Base-by-base conservation (phyloP, 2,888 invertebrate genomes). In the Phaonia tiefii region DNA sequence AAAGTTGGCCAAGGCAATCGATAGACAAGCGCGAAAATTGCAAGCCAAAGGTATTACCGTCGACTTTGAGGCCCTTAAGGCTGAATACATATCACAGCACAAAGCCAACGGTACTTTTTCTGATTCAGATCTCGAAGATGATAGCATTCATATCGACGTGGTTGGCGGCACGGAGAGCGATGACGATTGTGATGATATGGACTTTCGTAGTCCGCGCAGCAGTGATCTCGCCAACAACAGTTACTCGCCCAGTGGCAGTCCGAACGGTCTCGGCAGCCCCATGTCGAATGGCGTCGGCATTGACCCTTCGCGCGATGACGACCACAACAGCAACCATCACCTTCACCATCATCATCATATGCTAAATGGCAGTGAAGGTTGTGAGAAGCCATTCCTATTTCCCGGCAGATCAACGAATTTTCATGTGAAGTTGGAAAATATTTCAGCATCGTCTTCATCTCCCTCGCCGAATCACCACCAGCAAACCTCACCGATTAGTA, bases 21-120 rank as follows among this genome's bases (percentile, higher is more conserved):
- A 98, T 89, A 93, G 97, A 73, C 97, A 97, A 91, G 98, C 98
- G 86, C 93, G 97, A 85, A 98, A 98, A 89, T 93, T 98, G 79
- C 94, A 97, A 75, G 96, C 96, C 66, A 97, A 97, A 91, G 97
- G 97, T 85, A 96, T 97, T 87, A 94, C 96, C 17, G 97, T 97
- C 22, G 97, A 97, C 90, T 91, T 97, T 82, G 96, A 96, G 86
- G 95, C 97, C 2, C 91, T 97, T 67, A 95, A 96, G 86, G 92
- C 95, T 60, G 97, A 97, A 89, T 97, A 97, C 92, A 93, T 97
- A 86, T 94, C 95, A 11, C 96, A 96, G 90, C 94, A 95, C 86
- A 92, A 94, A 84, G 90, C 90, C 77, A 90, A 90, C 72, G 93
- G 93, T 84, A 90, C 93, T 7, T 93, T 93, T 85, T 93, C 93